Evolutionary conservation across 2,113 vertebrate species (phyloP).

Genomic region (Cricetomys ansorgei): DNA sequence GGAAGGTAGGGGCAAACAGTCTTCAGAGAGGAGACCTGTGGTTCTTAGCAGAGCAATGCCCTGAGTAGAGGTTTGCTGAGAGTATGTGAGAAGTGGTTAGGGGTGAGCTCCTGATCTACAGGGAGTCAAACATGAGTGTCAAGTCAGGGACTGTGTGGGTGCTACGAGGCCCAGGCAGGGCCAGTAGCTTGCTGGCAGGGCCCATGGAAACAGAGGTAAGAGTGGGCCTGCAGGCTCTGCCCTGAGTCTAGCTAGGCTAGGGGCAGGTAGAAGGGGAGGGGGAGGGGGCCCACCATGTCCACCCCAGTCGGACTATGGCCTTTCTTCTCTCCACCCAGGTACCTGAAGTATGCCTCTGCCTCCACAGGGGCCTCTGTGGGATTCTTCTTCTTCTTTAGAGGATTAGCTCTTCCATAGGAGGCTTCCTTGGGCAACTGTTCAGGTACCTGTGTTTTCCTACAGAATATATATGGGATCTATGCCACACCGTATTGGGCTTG

Average conservation of each 20-base stretch:
- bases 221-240: neutral
- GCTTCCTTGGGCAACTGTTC: neutral
- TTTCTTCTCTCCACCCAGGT: neutral
- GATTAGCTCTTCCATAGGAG: neutral
- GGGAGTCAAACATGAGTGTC: neutral
- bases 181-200: neutral
- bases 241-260: neutral
- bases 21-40: neutral
- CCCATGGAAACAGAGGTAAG: neutral
- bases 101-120: neutral
- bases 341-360: neutral
- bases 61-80: neutral
- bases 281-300: neutral
- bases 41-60: neutral
- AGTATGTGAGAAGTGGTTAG: neutral
- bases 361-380: neutral
- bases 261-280: neutral
- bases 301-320: neutral
- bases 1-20: neutral
- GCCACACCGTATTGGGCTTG: neutral
- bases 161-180: neutral
- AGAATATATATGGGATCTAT: neutral
- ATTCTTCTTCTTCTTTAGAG: neutral
- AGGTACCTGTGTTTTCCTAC: neutral
- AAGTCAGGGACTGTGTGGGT: neutral